Base-by-base conservation (phyloP, 2,113 vertebrate species). In the Stigmatopora nigra region DNA sequence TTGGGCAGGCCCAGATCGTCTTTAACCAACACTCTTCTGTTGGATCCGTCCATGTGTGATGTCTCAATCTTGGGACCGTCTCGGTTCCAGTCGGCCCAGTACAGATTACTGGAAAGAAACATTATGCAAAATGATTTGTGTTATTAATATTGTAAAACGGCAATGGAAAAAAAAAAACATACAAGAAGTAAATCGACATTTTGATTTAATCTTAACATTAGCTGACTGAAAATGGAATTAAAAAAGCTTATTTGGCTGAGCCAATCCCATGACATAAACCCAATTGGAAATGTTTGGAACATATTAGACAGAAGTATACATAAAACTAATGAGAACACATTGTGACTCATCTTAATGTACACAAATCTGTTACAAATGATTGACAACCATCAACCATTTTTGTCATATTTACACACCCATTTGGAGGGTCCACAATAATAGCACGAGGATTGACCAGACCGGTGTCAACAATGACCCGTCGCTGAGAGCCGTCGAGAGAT, bases 41-140 rank as follows among this genome's bases (percentile, higher is more conserved):
- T 93, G 15, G 92, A 91, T 35, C 95, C 95, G 2, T 98, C 95
- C 94, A 96, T 93, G 79, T 95, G 92, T 0, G 95, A 92, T 3
- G 92, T 91, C 86, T 97, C 95, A 22, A 98, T 98, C 89, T 96
- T 98, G 60, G 95, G 95, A 58, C 87, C 90, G 1, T 93, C 92
- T 74, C 95, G 91, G 82, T 97, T 94, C 95, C 95, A 98, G 73
- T 98, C 95, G 38, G 93, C 86, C 95, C 95, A 97, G 64, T 95
- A 98, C 5, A 98, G 86, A 60, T 93, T 92, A 69, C 95, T 97
- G 74, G 14, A 13, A 48, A 35, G 49, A 31, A 35, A 48, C 11
- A 16, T 20, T 44, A n/a, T 2, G 12, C 22, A 41, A 3, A 59
- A 41, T 19, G 1, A 31, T 31, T 6, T 41, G 38, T 7, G 6